Conservation (phyloP, 2,888 invertebrate genomes). For the Crepidodera aurea region DNA sequence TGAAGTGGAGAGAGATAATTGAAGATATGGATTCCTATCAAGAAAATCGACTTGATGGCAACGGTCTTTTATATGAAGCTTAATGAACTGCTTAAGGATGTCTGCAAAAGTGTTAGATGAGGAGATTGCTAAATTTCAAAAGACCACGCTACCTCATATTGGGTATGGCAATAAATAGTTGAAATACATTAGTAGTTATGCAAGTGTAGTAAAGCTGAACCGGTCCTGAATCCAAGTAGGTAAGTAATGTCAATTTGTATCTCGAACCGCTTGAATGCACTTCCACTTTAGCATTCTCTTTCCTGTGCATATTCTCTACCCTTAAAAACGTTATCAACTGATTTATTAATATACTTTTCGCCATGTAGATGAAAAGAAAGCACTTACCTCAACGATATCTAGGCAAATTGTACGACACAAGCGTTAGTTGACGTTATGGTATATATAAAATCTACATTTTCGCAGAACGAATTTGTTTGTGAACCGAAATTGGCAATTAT, state of each 20-base stretch:
- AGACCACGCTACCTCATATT: too few species aligned
- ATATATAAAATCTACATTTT: conserved; percentile 54
- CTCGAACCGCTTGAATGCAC: conserved; percentile 1
- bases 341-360: conserved; percentile 18
- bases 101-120: too few species aligned
- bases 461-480: conserved; percentile 56
- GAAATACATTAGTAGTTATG: too few species aligned
- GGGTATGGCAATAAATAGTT: too few species aligned
- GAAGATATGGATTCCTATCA: too few species aligned
- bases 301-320: conserved; percentile 13
- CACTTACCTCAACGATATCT: conserved; percentile 20
- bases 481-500: conserved; percentile 56
- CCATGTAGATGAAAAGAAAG: conserved; percentile 19
- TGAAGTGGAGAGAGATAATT: too few species aligned
- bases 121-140: too few species aligned
- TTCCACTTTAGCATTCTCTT: conserved; percentile 15
- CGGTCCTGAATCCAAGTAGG: too few species aligned
- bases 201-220: too few species aligned
- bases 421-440: conserved; percentile 44
- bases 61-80: too few species aligned
- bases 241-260: background rate
- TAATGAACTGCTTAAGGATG: too few species aligned
- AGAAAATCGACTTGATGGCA: too few species aligned
- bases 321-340: conserved; percentile 19
- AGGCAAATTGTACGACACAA: conserved; percentile 28